Conservation (phyloP, 2,888 invertebrate genomes). For the Protodeltote pygarga region DNA sequence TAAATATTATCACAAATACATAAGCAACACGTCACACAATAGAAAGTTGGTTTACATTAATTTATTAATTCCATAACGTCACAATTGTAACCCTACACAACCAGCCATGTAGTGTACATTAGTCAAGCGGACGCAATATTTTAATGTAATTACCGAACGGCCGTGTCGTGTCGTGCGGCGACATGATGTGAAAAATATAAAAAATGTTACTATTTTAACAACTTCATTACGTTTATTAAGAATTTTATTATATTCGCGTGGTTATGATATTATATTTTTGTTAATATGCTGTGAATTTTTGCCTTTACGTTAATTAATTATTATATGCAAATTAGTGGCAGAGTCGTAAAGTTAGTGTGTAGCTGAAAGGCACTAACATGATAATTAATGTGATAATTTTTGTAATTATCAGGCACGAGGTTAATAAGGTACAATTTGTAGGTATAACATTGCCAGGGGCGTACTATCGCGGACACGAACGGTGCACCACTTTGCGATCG, state of each 20-base stretch:
- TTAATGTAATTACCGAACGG: conserved; percentile 39
- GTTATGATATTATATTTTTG: conserved; percentile 9
- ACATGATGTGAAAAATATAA: conserved; percentile 11
- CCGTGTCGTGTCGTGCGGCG: conserved; percentile 27
- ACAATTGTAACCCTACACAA: conserved; percentile 4
- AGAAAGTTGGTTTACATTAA: neutral
- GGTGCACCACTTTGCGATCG: too few relatives aligned
- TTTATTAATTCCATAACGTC: conserved; percentile 1
- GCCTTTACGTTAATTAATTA: conserved; percentile 14
- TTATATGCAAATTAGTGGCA: conserved; percentile 10
- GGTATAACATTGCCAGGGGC: too few relatives aligned
- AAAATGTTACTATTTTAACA: conserved; percentile 29
- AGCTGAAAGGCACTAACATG: conserved; percentile 3
- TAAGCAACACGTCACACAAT: too few relatives aligned
- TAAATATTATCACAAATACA: too few relatives aligned
- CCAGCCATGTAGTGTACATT: conserved; percentile 19
- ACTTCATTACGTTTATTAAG: conserved; percentile 36
- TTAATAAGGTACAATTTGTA: too few relatives aligned
- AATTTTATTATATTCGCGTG: conserved; percentile 25
- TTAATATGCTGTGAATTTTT: conserved; percentile 23
- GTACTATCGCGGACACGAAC: too few relatives aligned
- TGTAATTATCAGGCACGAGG: too few relatives aligned
- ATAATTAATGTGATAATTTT: conserved; percentile 8
- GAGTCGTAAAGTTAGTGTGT: conserved; percentile 15
- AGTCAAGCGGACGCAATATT: conserved; percentile 27